phyloP scores from a whole-genome alignment of 2,797 vertebrate genomes.

The Lacerta viridis region DNA sequence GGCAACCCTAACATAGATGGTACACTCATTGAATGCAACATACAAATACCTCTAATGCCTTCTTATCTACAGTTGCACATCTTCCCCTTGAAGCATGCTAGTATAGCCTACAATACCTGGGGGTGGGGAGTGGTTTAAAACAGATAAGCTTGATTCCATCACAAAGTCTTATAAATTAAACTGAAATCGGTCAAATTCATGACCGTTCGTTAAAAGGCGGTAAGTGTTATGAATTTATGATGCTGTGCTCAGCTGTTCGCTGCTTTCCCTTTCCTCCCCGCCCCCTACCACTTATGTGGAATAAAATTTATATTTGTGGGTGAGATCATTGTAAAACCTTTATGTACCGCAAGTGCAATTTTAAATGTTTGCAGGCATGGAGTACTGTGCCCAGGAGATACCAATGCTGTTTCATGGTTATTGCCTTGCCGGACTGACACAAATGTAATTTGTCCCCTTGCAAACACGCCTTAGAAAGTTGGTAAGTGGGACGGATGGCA shows the following conservation, averaged over 20 bases:
- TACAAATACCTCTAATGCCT: neutral
- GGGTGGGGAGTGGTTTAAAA: slow-evolving; percentile 58
- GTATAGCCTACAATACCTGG: slow-evolving; percentile 38
- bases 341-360: slow-evolving; percentile 77
- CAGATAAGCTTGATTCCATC: slow-evolving; percentile 66
- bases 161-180: slow-evolving; percentile 77
- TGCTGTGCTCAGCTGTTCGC: slow-evolving; percentile 71
- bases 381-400: slow-evolving; percentile 75
- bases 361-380: slow-evolving; percentile 77
- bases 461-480: slow-evolving; percentile 55
- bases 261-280: slow-evolving; percentile 71
- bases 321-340: slow-evolving; percentile 82
- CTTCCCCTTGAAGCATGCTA: slow-evolving; percentile 18
- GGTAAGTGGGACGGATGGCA: slow-evolving; percentile 27
- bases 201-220: slow-evolving; percentile 75
- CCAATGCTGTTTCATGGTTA: slow-evolving; percentile 71
- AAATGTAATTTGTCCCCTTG: slow-evolving; percentile 62
- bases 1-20: too few relatives aligned
- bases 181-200: slow-evolving; percentile 77
- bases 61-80: slow-evolving; percentile 25
- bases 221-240: slow-evolving; percentile 78
- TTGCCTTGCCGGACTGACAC: slow-evolving; percentile 65
- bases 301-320: slow-evolving; percentile 79
- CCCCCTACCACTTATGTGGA: slow-evolving; percentile 64
- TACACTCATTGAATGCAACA: too few relatives aligned